These are phyloP conservation scores for Hypsibius dujardini DNA, from an alignment of 1,140 invertebrate species.

Conservation along the genomic window DNA sequence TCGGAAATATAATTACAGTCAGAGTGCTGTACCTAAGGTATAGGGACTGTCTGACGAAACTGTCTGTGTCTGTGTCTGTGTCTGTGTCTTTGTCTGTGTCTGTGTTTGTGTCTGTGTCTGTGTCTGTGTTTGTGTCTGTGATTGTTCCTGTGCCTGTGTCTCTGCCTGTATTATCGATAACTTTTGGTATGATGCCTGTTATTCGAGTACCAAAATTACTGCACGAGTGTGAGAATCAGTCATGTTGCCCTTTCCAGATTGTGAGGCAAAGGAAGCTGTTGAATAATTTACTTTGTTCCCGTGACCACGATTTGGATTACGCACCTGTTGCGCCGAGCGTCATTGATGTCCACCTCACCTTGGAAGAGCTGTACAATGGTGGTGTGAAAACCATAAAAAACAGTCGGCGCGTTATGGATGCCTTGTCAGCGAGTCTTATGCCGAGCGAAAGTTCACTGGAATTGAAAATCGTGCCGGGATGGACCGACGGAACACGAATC, in stretches of 20 bases:
- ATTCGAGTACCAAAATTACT: too few species aligned
- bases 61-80: neutral
- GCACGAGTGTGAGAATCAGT: too few species aligned
- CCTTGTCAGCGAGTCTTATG: neutral
- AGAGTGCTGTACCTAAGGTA: neutral
- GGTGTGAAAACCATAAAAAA: neutral
- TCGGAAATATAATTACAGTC: neutral
- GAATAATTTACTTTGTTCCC: neutral
- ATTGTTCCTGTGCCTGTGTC: too few species aligned
- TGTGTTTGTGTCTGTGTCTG: too few species aligned
- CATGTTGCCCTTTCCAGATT: neutral
- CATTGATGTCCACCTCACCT: neutral
- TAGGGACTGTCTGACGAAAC: neutral
- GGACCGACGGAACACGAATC: constrained; percentile 2
- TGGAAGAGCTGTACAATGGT: constrained; percentile 16
- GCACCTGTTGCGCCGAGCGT: neutral
- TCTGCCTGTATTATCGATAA: neutral
- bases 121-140: too few species aligned
- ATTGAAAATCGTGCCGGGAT: neutral
- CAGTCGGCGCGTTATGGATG: neutral
- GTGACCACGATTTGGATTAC: neutral
- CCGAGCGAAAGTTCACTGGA: neutral
- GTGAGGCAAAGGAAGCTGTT: neutral
- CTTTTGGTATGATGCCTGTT: too few species aligned
- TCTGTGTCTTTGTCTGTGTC: too few species aligned